These are phyloP conservation scores for Anisognathus igniventris DNA, from an alignment of 2,797 vertebrate genomes.

Conservation along the genomic window DNA sequence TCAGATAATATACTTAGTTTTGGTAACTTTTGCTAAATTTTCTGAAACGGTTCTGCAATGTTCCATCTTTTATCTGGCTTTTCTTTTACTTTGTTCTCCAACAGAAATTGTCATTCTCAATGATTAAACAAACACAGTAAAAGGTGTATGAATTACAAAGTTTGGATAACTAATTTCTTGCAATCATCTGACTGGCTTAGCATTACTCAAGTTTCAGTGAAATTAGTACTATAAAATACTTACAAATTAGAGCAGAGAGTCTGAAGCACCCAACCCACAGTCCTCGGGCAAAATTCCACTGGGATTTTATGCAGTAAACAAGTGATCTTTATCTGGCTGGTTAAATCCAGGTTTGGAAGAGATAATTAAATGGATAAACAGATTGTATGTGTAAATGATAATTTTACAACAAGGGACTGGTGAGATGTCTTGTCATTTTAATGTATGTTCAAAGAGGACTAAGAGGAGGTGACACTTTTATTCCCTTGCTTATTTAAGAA, in stretches of 20 bases:
- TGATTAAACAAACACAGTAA: conserved; percentile 50
- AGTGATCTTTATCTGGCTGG: conserved; percentile 17
- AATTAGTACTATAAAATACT: neutral
- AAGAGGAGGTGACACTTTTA: neutral
- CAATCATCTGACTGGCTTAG: neutral
- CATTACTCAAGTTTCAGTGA: neutral
- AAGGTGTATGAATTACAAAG: conserved; percentile 6
- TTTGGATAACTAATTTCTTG: conserved; percentile 35
- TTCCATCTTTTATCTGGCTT: neutral
- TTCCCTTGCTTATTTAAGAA: conserved; percentile 30
- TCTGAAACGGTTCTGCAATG: conserved; percentile 16
- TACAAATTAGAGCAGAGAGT: neutral
- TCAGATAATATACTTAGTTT: conserved; percentile 22
- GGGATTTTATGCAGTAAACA: neutral
- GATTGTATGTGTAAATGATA: neutral
- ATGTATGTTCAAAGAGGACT: neutral
- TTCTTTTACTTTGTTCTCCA: conserved; percentile 7
- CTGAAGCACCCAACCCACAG: neutral
- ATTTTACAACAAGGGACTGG: neutral
- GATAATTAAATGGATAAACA: conserved; percentile 9
- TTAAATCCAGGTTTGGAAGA: conserved; percentile 24
- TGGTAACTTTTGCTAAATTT: conserved; percentile 28
- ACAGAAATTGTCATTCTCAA: neutral
- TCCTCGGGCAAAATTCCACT: neutral
- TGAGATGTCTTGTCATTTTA: neutral